Percentiles rank a stretch among this genome's conserved stretches.
Evolutionary conservation across 2,888 invertebrate genomes (phyloP).

Genomic region (Caenorhabditis panamensis): DNA sequence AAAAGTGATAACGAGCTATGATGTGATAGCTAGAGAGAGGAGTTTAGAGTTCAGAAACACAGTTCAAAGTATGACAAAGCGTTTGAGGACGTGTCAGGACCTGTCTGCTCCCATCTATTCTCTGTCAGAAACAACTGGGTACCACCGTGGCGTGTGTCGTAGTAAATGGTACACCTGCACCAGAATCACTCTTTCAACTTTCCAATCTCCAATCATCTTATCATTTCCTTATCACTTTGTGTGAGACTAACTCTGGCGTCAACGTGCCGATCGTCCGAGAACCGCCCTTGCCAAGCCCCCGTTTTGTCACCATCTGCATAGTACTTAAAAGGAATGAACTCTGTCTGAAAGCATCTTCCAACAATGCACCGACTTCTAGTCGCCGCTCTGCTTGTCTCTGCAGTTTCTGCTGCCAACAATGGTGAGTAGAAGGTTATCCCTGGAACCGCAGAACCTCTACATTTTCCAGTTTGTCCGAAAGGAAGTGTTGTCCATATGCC

Average conservation of each 20-base stretch:
- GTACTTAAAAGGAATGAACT: background rate
- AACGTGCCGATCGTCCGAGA: background rate
- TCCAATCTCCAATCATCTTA: background rate
- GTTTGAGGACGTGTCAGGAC: too few species aligned
- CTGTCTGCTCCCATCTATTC: too few species aligned
- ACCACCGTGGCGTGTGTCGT: too few species aligned
- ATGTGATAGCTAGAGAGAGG: background rate
- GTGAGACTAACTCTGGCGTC: background rate
- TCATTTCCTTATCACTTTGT: background rate
- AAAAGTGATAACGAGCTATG: background rate
- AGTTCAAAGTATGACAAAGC: too few species aligned
- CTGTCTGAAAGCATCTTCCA: too few species aligned
- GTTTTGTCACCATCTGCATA: background rate
- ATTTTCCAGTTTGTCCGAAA: constrained; percentile 6
- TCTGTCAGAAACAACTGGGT: too few species aligned
- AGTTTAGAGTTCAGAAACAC: background rate
- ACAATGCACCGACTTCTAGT: background rate
- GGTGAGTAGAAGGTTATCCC: background rate
- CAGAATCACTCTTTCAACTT: too few species aligned
- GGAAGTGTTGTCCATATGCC: constrained; percentile 24
- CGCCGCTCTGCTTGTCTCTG: background rate
- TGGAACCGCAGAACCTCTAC: too few species aligned
- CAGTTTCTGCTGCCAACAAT: background rate
- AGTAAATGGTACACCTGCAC: too few species aligned
- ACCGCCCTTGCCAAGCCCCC: background rate